Percentiles rank a stretch among this genome's conserved stretches.
Conservation (phyloP, 2,113 vertebrate genomes). For the Isichthys henryi region DNA sequence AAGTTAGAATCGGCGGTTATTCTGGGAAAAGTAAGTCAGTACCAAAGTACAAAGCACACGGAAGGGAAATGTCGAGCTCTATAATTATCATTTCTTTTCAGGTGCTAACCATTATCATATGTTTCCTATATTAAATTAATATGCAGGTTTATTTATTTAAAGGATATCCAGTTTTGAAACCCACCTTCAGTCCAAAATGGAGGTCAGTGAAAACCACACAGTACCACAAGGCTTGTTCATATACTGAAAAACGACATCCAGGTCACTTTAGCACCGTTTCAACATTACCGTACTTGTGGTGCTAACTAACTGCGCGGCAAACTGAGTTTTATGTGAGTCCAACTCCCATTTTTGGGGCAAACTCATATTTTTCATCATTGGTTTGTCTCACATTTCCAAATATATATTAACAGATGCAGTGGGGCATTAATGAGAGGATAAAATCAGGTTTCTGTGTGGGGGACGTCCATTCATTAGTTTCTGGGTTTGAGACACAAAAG, state of each 20-base stretch:
- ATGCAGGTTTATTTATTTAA: neutral
- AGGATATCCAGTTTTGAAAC: neutral
- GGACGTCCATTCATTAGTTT: neutral
- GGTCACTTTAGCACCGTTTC: neutral
- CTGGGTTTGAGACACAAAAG: neutral
- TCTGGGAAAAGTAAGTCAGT: neutral
- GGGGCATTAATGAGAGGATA: neutral
- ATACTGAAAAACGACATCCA: neutral
- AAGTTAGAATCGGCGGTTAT: neutral
- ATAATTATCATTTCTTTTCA: neutral
- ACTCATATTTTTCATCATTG: neutral
- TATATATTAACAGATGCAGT: neutral
- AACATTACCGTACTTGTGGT: neutral
- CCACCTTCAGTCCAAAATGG: neutral
- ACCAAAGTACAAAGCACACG: neutral
- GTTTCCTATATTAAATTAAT: neutral
- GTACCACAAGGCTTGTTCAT: neutral
- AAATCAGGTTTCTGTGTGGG: neutral
- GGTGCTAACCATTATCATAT: neutral
- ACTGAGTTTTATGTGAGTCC: neutral
- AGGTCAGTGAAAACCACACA: neutral
- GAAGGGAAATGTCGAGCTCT: neutral
- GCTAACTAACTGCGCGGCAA: neutral
- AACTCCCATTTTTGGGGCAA: neutral
- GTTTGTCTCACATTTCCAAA: neutral